Evolutionary conservation across 2,888 invertebrate species (phyloP).

Genomic region (Hydroisotoma schaefferi): DNA sequence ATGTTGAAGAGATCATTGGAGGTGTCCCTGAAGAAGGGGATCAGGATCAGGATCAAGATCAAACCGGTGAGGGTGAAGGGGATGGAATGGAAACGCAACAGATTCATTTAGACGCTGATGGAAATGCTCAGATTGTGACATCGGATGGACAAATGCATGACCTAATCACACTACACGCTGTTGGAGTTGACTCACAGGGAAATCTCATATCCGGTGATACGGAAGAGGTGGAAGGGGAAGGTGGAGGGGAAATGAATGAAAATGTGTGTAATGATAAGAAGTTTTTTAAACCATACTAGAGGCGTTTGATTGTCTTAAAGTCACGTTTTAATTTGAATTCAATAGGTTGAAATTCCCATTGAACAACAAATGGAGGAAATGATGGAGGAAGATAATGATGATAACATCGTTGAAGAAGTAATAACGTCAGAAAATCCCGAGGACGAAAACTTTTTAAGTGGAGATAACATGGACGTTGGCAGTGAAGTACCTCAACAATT

Average conservation of each 20-base stretch:
- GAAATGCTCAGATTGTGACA: slow-evolving; percentile 37
- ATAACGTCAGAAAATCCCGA: slow-evolving; percentile 31
- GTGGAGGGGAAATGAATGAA: slow-evolving; percentile 30
- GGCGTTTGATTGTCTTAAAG: not conserved
- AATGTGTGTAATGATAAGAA: slow-evolving; percentile 16
- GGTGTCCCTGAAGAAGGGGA: slow-evolving; percentile 22
- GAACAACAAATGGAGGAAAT: slow-evolving; percentile 42
- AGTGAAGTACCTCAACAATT: slow-evolving; percentile 35
- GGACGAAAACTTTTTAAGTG: slow-evolving; percentile 25
- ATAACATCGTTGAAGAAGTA: slow-evolving; percentile 47
- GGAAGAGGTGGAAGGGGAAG: slow-evolving; percentile 29
- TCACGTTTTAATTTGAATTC: not conserved
- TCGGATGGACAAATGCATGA: slow-evolving; percentile 41
- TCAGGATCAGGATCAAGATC: slow-evolving; percentile 19
- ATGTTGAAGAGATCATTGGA: slow-evolving; percentile 37
- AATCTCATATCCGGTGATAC: slow-evolving; percentile 32
- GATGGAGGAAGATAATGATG: slow-evolving; percentile 44
- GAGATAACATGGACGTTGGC: slow-evolving; percentile 22
- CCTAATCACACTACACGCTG: slow-evolving; percentile 44
- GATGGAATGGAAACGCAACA: slow-evolving; percentile 33
- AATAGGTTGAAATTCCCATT: slow-evolving; percentile 39
- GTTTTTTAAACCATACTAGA: not conserved
- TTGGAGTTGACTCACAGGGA: slow-evolving; percentile 40
- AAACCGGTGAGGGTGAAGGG: slow-evolving; percentile 26
- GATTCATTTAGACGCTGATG: slow-evolving; percentile 40